phyloP scores from a whole-genome alignment of 2,113 vertebrate genomes.

The Columba janthina region DNA sequence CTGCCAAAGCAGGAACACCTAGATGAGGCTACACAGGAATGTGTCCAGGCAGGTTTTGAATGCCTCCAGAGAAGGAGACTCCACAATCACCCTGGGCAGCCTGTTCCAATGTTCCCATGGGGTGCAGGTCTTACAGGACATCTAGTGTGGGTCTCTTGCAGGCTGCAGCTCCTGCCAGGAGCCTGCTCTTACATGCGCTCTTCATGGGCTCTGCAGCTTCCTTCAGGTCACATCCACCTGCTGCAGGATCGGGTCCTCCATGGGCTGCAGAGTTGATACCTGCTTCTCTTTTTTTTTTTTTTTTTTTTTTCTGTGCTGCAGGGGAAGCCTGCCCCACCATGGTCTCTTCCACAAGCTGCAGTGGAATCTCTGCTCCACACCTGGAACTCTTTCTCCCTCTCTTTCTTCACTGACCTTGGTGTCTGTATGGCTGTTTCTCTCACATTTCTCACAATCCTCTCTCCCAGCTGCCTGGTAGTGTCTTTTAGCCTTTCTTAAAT shows the following conservation, averaged over 20 bases:
- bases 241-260: neutral
- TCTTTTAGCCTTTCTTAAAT: neutral
- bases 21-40: too few relatives aligned
- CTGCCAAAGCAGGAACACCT: too few relatives aligned
- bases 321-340: neutral
- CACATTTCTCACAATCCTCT: neutral
- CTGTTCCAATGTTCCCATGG: neutral
- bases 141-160: rapidly evolving
- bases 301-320: neutral
- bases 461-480: rapidly evolving
- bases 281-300: neutral
- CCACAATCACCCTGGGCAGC: too few relatives aligned
- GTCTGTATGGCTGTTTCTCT: neutral
- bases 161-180: neutral
- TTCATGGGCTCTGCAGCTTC: neutral
- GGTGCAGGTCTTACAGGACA: neutral
- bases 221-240: neutral
- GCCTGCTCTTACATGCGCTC: neutral
- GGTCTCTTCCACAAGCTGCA: rapidly evolving
- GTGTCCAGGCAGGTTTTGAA: too few relatives aligned
- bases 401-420: neutral
- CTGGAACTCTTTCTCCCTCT: neutral
- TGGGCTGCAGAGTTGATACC: neutral
- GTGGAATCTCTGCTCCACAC: too few relatives aligned
- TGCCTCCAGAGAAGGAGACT: too few relatives aligned